Percentiles rank a stretch among this genome's conserved stretches.
Conservation (phyloP, 2,888 invertebrate species). For the Ormyrus pomaceus region DNA sequence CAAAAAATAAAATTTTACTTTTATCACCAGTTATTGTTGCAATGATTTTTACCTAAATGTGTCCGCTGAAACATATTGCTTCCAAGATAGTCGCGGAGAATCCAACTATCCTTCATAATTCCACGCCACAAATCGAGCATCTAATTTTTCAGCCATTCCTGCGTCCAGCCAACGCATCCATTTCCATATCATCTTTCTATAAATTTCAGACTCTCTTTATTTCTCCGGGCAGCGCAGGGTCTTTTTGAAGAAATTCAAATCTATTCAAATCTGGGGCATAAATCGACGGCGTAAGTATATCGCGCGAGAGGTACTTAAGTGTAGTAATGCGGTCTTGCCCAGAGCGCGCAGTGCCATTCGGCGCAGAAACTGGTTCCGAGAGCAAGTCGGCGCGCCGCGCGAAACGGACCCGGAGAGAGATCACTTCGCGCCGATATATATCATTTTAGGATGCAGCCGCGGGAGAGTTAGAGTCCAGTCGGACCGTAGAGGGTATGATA, state of each 20-base stretch:
- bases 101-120: no score
- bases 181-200: no score
- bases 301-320: conserved; percentile 62
- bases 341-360: conserved; percentile 53
- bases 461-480: neutral
- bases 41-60: no score
- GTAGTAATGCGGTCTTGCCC: conserved; percentile 66
- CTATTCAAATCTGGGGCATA: conserved; percentile 15
- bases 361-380: conserved; percentile 27
- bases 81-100: no score
- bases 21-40: no score
- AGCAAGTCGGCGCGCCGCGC: conserved; percentile 9
- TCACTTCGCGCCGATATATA: conserved; percentile 37
- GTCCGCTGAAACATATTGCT: no score
- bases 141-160: no score
- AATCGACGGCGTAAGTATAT: conserved; percentile 52
- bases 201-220: conserved; percentile 11
- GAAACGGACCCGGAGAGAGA: neutral
- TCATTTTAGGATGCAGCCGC: conserved; percentile 27
- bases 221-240: neutral
- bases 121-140: no score
- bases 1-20: no score
- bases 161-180: no score
- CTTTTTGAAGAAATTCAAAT: conserved; percentile 22
- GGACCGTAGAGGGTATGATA: no score